Conservation (phyloP, 2,888 invertebrate species). For the Thyatira batis region DNA sequence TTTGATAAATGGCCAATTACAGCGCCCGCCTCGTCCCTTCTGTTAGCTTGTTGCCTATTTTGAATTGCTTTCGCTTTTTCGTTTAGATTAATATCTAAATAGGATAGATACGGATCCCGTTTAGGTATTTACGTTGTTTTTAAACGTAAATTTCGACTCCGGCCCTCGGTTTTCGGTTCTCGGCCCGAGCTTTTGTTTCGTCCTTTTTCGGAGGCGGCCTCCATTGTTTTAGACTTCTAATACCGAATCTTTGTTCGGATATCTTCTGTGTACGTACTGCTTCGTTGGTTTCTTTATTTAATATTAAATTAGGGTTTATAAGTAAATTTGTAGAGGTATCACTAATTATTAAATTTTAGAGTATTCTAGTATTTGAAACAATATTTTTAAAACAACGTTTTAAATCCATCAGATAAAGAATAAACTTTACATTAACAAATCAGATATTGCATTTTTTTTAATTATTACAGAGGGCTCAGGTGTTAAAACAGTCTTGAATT, state of each 20-base stretch:
- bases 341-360: background rate
- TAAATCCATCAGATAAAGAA: background rate
- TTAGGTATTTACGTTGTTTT: slow-evolving; percentile 82
- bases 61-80: slow-evolving; percentile 83
- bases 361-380: background rate
- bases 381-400: background rate
- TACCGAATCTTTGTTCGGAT: slow-evolving; percentile 52
- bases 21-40: slow-evolving; percentile 77
- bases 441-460: slow-evolving; percentile 22
- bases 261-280: slow-evolving; percentile 37
- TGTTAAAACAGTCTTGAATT: slow-evolving; percentile 51
- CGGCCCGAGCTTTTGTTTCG: slow-evolving; percentile 52
- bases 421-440: slow-evolving; percentile 12
- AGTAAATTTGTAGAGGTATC: background rate
- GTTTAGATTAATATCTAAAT: slow-evolving; percentile 83
- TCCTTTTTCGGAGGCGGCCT: slow-evolving; percentile 53
- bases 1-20: slow-evolving; percentile 84
- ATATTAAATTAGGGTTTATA: slow-evolving; percentile 29
- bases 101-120: slow-evolving; percentile 81
- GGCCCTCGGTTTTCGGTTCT: slow-evolving; percentile 31
- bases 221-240: slow-evolving; percentile 65
- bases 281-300: slow-evolving; percentile 49
- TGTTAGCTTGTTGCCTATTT: slow-evolving; percentile 83
- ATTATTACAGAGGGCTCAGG: slow-evolving; percentile 54
- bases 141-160: slow-evolving; percentile 77